Conservation (phyloP, 2,888 invertebrate genomes). For the Leptodirus hochenwartii region DNA sequence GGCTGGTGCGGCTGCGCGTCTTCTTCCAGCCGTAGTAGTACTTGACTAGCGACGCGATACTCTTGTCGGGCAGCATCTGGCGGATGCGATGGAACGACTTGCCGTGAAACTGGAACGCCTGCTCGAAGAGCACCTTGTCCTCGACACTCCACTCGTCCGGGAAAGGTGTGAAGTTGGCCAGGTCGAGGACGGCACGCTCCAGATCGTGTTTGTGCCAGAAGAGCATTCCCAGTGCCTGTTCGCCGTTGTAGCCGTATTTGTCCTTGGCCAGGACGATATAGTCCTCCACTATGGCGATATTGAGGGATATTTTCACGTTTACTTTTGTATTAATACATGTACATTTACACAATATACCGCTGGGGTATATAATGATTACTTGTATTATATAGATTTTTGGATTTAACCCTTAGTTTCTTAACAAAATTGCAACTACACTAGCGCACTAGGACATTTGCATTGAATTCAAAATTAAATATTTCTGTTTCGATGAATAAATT, state of each 20-base stretch:
- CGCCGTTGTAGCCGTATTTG: slow-evolving; percentile 93
- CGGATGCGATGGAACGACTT: slow-evolving; percentile 94
- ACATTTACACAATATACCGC: too few relatives aligned
- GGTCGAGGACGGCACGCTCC: slow-evolving; percentile 76
- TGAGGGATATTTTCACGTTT: neutral
- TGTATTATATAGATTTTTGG: too few relatives aligned
- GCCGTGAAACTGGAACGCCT: slow-evolving; percentile 95
- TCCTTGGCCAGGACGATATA: slow-evolving; percentile 89
- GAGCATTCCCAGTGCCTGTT: slow-evolving; percentile 93
- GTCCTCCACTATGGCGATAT: slow-evolving; percentile 94
- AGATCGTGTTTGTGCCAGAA: slow-evolving; percentile 98
- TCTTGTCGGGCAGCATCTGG: slow-evolving; percentile 96
- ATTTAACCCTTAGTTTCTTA: too few relatives aligned
- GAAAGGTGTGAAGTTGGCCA: slow-evolving; percentile 93
- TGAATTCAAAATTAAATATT: too few relatives aligned
- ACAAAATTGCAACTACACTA: too few relatives aligned
- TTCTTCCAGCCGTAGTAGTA: slow-evolving; percentile 99
- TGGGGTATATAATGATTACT: too few relatives aligned
- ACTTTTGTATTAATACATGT: too few relatives aligned
- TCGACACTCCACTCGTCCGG: slow-evolving; percentile 98
- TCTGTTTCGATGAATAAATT: too few relatives aligned
- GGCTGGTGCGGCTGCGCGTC: slow-evolving; percentile 74
- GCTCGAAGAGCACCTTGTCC: slow-evolving; percentile 94
- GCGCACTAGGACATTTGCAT: too few relatives aligned
- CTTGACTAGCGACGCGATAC: slow-evolving; percentile 87